Evolutionary conservation across 2,888 invertebrate genomes (phyloP).

Genomic region (Catotricha subobsoleta): DNA sequence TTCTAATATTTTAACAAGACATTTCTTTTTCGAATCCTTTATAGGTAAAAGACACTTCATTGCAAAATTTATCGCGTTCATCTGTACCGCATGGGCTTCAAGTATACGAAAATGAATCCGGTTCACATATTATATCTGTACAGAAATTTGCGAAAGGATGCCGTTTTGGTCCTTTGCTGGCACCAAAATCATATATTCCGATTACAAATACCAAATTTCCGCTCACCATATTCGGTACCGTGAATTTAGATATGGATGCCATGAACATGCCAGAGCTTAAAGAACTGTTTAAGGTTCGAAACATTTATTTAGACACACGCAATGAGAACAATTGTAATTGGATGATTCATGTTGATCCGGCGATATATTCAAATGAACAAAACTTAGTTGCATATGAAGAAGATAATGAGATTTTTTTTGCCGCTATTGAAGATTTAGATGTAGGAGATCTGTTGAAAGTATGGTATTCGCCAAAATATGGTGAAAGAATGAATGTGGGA

Average conservation of each 20-base stretch:
- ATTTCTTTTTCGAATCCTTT: neutral
- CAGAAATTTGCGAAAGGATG: constrained; percentile 13
- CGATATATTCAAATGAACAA: constrained; percentile 12
- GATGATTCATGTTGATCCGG: constrained; percentile 12
- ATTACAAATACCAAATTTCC: constrained; percentile 10
- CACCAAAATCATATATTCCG: constrained; percentile 10
- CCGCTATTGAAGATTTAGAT: constrained; percentile 11
- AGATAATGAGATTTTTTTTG: constrained; percentile 12
- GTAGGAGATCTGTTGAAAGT: constrained; percentile 12
- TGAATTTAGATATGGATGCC: constrained; percentile 8
- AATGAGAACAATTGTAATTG: constrained; percentile 12
- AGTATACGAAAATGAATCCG: constrained; percentile 8
- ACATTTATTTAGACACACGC: constrained; percentile 10
- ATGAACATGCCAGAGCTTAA: constrained; percentile 9
- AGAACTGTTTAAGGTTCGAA: constrained; percentile 11
- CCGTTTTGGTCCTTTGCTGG: constrained; percentile 11
- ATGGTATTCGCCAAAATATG: constrained; percentile 12
- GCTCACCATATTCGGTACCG: constrained; percentile 10
- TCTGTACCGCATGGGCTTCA: constrained; percentile 11
- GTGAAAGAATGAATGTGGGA: constrained; percentile 9
- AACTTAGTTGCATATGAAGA: constrained; percentile 12
- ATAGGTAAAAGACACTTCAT: constrained; percentile 11
- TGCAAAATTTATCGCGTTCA: constrained; percentile 10
- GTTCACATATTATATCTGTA: constrained; percentile 10
- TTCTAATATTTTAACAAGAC: neutral